These are phyloP conservation scores for Eretmochelys imbricata DNA, from an alignment of 2,113 vertebrate species.

Conservation along the genomic window DNA sequence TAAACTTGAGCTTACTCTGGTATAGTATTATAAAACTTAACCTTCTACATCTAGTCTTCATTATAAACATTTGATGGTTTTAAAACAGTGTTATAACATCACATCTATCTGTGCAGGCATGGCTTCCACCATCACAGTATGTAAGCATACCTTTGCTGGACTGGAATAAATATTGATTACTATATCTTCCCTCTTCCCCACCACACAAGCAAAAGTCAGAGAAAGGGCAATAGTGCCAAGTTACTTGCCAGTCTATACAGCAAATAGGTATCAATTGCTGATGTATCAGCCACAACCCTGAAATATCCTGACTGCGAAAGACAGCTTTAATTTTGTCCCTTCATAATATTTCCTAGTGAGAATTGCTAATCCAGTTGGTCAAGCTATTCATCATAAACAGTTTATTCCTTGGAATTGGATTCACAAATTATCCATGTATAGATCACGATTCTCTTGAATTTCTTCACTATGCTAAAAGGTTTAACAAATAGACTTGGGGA, in stretches of 20 bases:
- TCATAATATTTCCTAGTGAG: neutral
- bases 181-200: conserved; percentile 33
- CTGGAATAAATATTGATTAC: conserved; percentile 55
- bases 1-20: neutral
- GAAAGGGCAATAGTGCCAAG: conserved; percentile 53
- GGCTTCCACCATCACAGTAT: conserved; percentile 15
- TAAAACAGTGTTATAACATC: conserved; percentile 40
- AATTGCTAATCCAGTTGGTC: neutral
- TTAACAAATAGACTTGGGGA: neutral
- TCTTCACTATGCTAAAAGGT: neutral
- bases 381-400: neutral
- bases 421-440: neutral
- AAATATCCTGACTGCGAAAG: conserved; percentile 38
- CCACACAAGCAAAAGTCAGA: conserved; percentile 59
- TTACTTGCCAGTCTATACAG: conserved; percentile 45
- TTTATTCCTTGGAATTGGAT: neutral
- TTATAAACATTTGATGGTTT: neutral
- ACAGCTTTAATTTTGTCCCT: conserved; percentile 20
- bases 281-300: conserved; percentile 14
- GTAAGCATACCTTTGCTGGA: conserved; percentile 11
- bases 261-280: conserved; percentile 55
- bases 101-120: neutral
- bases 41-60: neutral
- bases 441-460: neutral
- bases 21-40: neutral